Conservation (phyloP, 2,797 vertebrate genomes). For the Selene dorsalis region DNA sequence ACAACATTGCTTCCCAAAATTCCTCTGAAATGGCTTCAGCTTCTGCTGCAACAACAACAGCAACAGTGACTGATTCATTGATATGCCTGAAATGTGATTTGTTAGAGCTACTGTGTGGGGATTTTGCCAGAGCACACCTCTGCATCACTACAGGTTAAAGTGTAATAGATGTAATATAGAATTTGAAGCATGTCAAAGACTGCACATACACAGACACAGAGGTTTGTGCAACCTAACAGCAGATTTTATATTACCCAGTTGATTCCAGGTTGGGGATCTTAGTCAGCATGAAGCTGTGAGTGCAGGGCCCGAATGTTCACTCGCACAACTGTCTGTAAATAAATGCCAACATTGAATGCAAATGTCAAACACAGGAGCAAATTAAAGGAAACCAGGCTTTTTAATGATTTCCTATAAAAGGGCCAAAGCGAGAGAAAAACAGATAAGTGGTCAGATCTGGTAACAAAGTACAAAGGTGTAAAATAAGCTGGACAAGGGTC, state of each 20-base stretch:
- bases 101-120: background rate
- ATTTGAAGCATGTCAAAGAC: background rate
- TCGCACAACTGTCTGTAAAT: background rate
- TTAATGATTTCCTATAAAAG: background rate
- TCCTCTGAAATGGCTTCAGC: background rate
- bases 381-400: background rate
- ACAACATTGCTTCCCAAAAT: background rate
- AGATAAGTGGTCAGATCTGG: background rate
- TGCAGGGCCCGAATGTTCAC: background rate
- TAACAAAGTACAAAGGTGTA: background rate
- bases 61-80: slow-evolving; percentile 10
- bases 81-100: slow-evolving; percentile 8
- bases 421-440: background rate
- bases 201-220: background rate
- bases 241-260: slow-evolving; percentile 3
- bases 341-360: background rate
- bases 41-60: background rate
- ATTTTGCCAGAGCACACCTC: slow-evolving; percentile 2
- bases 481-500: background rate
- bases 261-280: slow-evolving; percentile 15
- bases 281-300: slow-evolving; percentile 5
- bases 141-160: background rate
- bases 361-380: background rate
- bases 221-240: background rate
- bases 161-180: background rate